A percentile compares a stretch with the other conserved stretches of the same genome.
Evolutionary conservation across 2,888 invertebrate species (phyloP).

Genomic region (Erebia aethiops): DNA sequence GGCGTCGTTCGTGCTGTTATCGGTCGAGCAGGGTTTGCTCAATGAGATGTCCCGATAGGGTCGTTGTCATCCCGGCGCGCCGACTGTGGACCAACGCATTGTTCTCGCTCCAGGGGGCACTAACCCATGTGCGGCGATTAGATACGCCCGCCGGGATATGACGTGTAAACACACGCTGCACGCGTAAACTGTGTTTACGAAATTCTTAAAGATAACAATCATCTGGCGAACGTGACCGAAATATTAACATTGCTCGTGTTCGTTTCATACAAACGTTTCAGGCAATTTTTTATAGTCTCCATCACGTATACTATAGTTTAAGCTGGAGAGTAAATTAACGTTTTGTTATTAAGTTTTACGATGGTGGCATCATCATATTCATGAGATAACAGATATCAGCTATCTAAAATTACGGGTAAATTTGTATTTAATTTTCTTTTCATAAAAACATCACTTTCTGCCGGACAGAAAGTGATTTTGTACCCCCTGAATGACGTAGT

Average conservation of each 20-base stretch:
- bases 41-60: conserved; percentile 45
- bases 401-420: too few relatives aligned
- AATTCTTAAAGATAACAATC: conserved; percentile 29
- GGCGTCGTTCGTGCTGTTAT: conserved; percentile 21
- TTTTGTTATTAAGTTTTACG: too few relatives aligned
- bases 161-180: conserved; percentile 56
- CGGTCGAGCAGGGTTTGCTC: conserved; percentile 31
- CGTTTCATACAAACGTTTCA: neutral
- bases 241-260: neutral
- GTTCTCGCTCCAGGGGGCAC: conserved; percentile 78
- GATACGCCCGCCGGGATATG: conserved; percentile 62
- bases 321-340: too few relatives aligned
- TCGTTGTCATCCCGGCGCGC: conserved; percentile 45
- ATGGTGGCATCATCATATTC: too few relatives aligned
- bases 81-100: conserved; percentile 75
- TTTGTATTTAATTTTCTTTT: too few relatives aligned
- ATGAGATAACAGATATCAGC: too few relatives aligned
- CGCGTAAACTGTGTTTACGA: conserved; percentile 44
- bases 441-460: too few relatives aligned
- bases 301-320: neutral
- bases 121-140: conserved; percentile 79
- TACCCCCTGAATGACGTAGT: too few relatives aligned
- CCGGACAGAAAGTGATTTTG: too few relatives aligned
- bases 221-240: conserved; percentile 23
- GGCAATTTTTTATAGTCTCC: neutral